Evolutionary conservation across 1,140 invertebrate genomes (phyloP), one percentile per base, ranked within the genome.

Genomic region (Doryteuthis pealeii): DNA sequence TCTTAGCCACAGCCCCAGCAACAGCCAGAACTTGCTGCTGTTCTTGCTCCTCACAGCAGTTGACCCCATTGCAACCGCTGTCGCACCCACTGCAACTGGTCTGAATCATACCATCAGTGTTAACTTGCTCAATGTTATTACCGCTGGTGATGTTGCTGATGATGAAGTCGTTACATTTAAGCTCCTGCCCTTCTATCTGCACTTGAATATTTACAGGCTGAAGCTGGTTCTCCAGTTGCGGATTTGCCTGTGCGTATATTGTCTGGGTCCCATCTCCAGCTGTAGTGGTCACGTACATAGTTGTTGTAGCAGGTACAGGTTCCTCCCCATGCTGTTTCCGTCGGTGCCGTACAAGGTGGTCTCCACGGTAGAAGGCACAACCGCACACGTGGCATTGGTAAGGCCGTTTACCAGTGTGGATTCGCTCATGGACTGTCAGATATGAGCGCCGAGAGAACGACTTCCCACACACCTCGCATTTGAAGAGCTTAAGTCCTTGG

Each of bases 371-470:
- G 45, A 76, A 80, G 4, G n/a, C n/a, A 18, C 91, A 92, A 6
- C 90, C 87, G 82, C 93, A 94, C 58, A 93, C 86, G 40, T 75
- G 40, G 71, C 78, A 79, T 32, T 72, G 66, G 69, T 71, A 74
- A 31, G 69, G 70, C 33, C 72, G 75, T 3, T 76, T 43, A 10
- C 70, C 74, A 1, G 76, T 76, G 35, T 75, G 76, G 22, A 69
- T 77, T 22, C 66, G 90, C 54, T 98, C 90, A 86, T 99, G 96
- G 0, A 95, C 97, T 89, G 97, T 96, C 40, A 98, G 89, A 1
- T 95, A 97, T 82, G 62, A 33, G 32, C 68, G 71, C 0, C 30
- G 66, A 15, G 69, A 68, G 26, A 76, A 75, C 4, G 32, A 43
- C 40, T 78, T 78, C 1, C 69, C 65, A 67, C 94, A 95, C 0